Evolutionary conservation across 2,797 vertebrate species (phyloP), one percentile per base, ranked within the genome.

Genomic region (Arnoldichthys spilopterus): DNA sequence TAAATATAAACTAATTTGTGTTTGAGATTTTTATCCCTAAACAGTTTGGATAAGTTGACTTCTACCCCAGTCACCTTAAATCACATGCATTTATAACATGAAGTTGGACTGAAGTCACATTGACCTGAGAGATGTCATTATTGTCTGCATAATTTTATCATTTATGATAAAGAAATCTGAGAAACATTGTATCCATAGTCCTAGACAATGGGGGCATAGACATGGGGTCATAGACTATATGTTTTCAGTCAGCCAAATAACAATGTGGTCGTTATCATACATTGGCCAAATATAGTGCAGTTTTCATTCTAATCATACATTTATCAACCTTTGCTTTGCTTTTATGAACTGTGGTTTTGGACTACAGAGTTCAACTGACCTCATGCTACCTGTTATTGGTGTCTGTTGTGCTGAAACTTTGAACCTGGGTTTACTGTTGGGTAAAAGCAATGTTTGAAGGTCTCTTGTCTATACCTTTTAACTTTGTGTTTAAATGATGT

Each of bases 341-440:
- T 24, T 62, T 78, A 20, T 18, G 6, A 47, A 49, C 15, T 73
- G 15, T 22, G 54, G 15, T 56, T 78, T 30, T 5, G 53, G 18
- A 47, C 58, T 66, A 12, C 20, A 67, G 28, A 51, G 12, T 51
- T 67, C 4, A 6, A 11, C 66, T 79, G 26, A 49, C 37, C 37
- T 73, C 6, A 34, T 59, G 43, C n/a, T 54, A 51, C 62, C n/a
- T 49, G 62, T 59, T 59, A 54, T 32, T 53, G 7, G 45, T 72
- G 45, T 62, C 40, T 69, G 24, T 56, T 16, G 37, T 64, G 45
- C 6, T 63, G 49, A 69, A 79, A 73, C 63, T 58, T 69, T 72
- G 51, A 62, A 67, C 45, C 53, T 43, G 32, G 43, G 76, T 64
- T 84, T 63, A 79, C 9, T 75, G 12, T 34, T 63, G 53, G 28